These are phyloP conservation scores for Acipenser transmontanus DNA, from an alignment of 2,797 vertebrate genomes.

Conservation along the genomic window DNA sequence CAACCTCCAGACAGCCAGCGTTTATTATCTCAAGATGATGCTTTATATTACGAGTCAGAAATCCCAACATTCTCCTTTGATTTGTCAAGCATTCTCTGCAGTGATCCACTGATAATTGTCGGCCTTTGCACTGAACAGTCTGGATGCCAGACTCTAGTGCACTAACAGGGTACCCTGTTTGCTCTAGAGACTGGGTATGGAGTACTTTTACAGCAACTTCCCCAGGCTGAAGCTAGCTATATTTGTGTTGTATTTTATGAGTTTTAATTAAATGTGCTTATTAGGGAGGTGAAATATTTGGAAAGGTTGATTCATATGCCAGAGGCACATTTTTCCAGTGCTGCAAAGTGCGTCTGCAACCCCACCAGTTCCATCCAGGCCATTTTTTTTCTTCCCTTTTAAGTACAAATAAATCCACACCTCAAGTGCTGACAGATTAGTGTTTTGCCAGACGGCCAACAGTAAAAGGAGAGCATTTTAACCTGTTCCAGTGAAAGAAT, in stretches of 20 bases:
- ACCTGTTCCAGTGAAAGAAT: constrained; percentile 47
- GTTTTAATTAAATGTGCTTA: constrained; percentile 73
- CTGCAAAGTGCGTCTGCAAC: constrained; percentile 59
- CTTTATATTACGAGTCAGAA: too few relatives aligned
- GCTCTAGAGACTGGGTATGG: too few relatives aligned
- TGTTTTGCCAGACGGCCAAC: constrained; percentile 57
- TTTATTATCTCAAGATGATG: too few relatives aligned
- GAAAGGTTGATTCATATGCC: constrained; percentile 48
- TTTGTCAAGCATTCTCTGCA: too few relatives aligned
- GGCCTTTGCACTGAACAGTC: too few relatives aligned
- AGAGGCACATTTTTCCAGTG: constrained; percentile 62
- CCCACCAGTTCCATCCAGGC: constrained; percentile 49
- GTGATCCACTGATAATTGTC: too few relatives aligned
- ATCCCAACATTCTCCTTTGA: constrained; percentile 33
- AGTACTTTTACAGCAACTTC: neutral
- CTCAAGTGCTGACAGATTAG: constrained; percentile 71
- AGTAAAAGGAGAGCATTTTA: constrained; percentile 57
- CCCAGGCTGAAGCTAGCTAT: neutral
- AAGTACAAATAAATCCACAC: constrained; percentile 74
- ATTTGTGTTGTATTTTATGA: constrained; percentile 18
- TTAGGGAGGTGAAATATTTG: constrained; percentile 59
- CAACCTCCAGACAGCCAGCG: too few relatives aligned
- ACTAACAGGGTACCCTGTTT: too few relatives aligned
- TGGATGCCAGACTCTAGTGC: too few relatives aligned
- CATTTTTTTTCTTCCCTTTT: constrained; percentile 29